Evolutionary conservation across 2,888 invertebrate genomes (phyloP).

Genomic region (Drosophila suboccidentalis): DNA sequence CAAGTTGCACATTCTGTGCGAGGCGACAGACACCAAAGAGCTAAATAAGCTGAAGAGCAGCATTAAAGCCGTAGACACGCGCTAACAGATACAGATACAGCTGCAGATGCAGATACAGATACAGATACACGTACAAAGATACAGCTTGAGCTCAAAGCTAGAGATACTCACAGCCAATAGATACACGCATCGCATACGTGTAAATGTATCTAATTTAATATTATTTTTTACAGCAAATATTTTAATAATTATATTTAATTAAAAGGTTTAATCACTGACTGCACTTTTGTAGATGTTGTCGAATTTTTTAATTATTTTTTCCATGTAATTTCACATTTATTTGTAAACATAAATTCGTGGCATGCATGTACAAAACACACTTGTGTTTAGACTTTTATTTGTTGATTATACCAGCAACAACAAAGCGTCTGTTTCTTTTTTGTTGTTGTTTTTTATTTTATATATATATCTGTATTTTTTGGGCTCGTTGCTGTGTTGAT

Average conservation of each 20-base stretch:
- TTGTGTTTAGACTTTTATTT: constrained; percentile 47
- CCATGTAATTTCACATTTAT: constrained; percentile 12
- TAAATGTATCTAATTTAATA: constrained; percentile 17
- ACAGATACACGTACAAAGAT: constrained; percentile 14
- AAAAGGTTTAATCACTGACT: background rate
- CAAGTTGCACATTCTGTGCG: constrained; percentile 37
- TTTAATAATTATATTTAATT: constrained; percentile 7
- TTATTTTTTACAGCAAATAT: background rate
- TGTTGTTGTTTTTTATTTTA: constrained; percentile 23
- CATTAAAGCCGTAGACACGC: constrained; percentile 62
- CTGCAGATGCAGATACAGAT: constrained; percentile 19
- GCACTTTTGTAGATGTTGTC: constrained; percentile 10
- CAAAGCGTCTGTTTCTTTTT: constrained; percentile 37
- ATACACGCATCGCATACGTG: constrained; percentile 45
- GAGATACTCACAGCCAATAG: constrained; percentile 25
- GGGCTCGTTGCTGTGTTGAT: constrained; percentile 43
- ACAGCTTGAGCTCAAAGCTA: constrained; percentile 4
- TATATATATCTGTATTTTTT: constrained; percentile 24
- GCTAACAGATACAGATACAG: constrained; percentile 50
- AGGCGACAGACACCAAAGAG: constrained; percentile 58
- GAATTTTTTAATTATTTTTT: background rate
- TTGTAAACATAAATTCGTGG: constrained; percentile 27
- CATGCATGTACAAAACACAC: constrained; percentile 44
- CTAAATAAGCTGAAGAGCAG: constrained; percentile 1
- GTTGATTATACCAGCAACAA: constrained; percentile 53